Evolutionary conservation across 2,113 vertebrate genomes (phyloP).

Genomic region (human): DNA sequence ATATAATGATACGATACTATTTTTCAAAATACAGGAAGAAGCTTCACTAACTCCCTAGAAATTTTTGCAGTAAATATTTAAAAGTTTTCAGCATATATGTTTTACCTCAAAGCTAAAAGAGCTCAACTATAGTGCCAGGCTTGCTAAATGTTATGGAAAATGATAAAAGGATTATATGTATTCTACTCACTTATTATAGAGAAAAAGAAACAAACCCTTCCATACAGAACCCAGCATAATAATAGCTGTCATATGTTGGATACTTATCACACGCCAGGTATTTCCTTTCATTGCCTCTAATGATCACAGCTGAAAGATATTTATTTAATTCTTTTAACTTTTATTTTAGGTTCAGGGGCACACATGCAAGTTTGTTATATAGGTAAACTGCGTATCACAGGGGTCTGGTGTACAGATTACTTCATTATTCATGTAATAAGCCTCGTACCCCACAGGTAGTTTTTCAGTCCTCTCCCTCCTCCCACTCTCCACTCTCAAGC

Average conservation of each 20-base stretch:
- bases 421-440: too few species aligned
- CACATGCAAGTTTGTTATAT: too few species aligned
- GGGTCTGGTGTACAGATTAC: too few species aligned
- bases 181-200: neutral
- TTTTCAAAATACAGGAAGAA: constrained; percentile 26
- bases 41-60: neutral
- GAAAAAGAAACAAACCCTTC: neutral
- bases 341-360: too few species aligned
- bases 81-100: neutral
- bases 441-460: too few species aligned
- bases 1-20: neutral
- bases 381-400: too few species aligned
- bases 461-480: too few species aligned
- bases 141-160: constrained; percentile 39
- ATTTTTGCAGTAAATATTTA: constrained; percentile 25
- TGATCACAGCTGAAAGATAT: neutral
- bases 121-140: neutral
- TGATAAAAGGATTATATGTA: neutral
- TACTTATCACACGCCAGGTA: neutral
- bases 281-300: neutral
- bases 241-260: neutral
- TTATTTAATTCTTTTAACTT: too few species aligned
- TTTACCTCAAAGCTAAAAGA: neutral
- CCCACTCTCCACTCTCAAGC: too few species aligned
- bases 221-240: neutral